phyloP scores from a whole-genome alignment of 2,888 invertebrate species.

The Diarsia dahlii region DNA sequence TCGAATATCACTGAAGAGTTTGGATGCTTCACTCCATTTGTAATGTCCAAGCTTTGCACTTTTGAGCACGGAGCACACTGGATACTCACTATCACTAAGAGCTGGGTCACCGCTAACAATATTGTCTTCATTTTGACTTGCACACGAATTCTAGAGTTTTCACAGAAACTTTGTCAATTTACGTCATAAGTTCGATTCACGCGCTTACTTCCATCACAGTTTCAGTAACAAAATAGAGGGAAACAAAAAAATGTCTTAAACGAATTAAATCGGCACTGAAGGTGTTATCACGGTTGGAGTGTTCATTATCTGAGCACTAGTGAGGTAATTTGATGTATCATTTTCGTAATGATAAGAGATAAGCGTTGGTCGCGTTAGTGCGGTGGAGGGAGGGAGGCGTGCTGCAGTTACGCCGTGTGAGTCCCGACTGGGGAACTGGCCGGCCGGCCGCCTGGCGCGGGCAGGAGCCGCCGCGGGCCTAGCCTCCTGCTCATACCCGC shows the following conservation, averaged over 20 bases:
- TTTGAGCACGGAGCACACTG: constrained; percentile 76
- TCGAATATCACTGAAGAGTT: constrained; percentile 80
- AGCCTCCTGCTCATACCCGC: constrained; percentile 23
- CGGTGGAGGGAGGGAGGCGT: constrained; percentile 54
- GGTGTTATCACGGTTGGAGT: constrained; percentile 76
- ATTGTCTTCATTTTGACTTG: constrained; percentile 70
- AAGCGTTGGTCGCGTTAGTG: constrained; percentile 65
- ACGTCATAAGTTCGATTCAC: constrained; percentile 25
- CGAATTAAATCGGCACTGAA: constrained; percentile 69
- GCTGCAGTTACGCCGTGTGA: constrained; percentile 49
- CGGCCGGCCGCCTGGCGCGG: constrained; percentile 14
- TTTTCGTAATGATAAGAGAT: constrained; percentile 84
- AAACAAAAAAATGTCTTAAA: constrained; percentile 47
- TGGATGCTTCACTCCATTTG: constrained; percentile 71
- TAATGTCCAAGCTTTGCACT: constrained; percentile 82
- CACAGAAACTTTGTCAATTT: constrained; percentile 52
- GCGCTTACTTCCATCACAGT: constrained; percentile 37
- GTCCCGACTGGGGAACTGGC: constrained; percentile 55
- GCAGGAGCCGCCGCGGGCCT: constrained; percentile 11
- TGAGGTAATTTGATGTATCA: constrained; percentile 87
- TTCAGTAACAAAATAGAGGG: constrained; percentile 28
- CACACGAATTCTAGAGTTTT: constrained; percentile 36
- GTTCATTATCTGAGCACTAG: constrained; percentile 80
- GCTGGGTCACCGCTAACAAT: constrained; percentile 63
- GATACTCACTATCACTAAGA: constrained; percentile 63